Base-by-base conservation (phyloP, 2,888 invertebrate genomes). In the Callyntrura guangdongensis region DNA sequence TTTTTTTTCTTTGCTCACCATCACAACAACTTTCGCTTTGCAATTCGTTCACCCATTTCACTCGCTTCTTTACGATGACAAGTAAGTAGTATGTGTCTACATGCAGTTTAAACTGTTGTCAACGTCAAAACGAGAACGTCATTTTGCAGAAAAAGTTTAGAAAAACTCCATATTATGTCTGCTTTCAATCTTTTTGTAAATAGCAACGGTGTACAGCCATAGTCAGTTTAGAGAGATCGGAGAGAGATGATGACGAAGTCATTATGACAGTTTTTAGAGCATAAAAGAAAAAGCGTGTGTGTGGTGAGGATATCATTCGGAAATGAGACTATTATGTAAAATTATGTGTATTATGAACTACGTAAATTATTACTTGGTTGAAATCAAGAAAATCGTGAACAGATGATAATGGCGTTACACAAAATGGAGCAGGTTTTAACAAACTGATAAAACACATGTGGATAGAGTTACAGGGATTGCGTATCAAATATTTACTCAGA, bases 231-330 rank as follows among this genome's bases (percentile, higher is more conserved):
- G 36, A n/a, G n/a, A n/a, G n/a, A n/a, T n/a, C n/a, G n/a, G n/a
- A 20, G 22, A 17, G 69, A 22, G 27, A 69, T 27, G 9, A 11
- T 59, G 12, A 27, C 72, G 36, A 27, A 36, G 9, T 53, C 22
- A 14, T 17, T 47, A 81, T 81, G 12, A 56, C 81, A 59, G 81
- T 81, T 81, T 59, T 27, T 81, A 14, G 81, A 81, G 81, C 81
- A 81, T 25, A 81, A 27, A 81, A n/a, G 36, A 47, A 36, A 36
- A 2, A 36, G 36, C 36, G 36, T 36, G 36, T 36, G 36, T 36
- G 36, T 36, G 36, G 36, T 36, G 36, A 36, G 36, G 36, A n/a
- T 36, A 36, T 36, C 6, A 36, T 36, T 36, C 6, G 36, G 36
- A 6, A 36, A 36, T 2, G 36, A 36, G 36, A 36, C 36, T 36